Evolutionary conservation across 2,797 vertebrate species (phyloP).

Genomic region (Sarcoramphus papa): DNA sequence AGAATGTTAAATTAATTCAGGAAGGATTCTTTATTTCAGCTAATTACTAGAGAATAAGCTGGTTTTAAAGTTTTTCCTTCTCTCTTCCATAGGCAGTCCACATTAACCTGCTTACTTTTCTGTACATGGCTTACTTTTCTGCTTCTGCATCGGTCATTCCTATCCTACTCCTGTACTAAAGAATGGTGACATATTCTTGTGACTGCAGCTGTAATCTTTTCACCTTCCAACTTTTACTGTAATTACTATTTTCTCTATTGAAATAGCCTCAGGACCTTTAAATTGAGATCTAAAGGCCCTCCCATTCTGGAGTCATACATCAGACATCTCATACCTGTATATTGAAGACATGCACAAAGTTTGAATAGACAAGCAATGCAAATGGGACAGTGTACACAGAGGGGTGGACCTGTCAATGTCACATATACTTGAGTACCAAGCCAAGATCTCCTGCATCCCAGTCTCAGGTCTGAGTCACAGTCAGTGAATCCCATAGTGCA

Average conservation of each 20-base stretch:
- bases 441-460: neutral
- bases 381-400: neutral
- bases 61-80: neutral
- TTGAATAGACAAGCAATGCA: neutral
- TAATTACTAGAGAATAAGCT: neutral
- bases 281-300: neutral
- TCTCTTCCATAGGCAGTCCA: neutral
- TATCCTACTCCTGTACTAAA: neutral
- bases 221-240: neutral
- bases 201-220: neutral
- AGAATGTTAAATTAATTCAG: neutral
- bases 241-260: neutral
- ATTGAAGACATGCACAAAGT: neutral
- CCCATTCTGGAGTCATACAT: neutral
- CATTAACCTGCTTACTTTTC: neutral
- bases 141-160: neutral
- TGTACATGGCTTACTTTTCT: neutral
- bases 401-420: neutral
- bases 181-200: neutral
- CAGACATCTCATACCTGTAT: accelerated
- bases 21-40: neutral
- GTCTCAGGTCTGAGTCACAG: neutral
- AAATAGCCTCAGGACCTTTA: neutral
- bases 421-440: neutral
- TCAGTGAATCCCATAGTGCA: neutral